Percentiles rank a stretch among this genome's conserved stretches.
These are phyloP conservation scores for Gavia stellata DNA, from an alignment of 2,113 vertebrate species.

Conservation along the genomic window DNA sequence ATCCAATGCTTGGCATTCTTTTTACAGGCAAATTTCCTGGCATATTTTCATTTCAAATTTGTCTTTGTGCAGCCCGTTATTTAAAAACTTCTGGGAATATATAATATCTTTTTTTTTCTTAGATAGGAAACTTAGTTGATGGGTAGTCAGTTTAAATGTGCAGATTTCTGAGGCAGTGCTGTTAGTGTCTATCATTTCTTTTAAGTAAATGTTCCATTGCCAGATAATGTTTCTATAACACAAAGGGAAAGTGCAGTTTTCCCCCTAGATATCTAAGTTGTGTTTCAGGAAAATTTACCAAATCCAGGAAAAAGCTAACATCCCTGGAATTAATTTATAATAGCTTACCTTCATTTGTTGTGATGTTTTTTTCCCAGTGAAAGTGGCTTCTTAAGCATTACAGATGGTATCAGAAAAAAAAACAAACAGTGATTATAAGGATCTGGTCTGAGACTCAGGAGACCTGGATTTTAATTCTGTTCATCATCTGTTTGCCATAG, in stretches of 20 bases:
- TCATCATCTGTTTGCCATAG: neutral
- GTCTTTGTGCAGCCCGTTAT: neutral
- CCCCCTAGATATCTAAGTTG: neutral
- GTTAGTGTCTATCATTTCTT: neutral
- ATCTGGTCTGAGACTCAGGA: neutral
- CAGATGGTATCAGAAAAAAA: neutral
- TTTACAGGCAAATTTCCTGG: neutral
- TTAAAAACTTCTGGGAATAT: neutral
- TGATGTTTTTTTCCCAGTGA: neutral
- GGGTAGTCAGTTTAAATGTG: neutral
- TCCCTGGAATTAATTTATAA: neutral
- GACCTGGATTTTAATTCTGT: neutral
- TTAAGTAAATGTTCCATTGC: neutral
- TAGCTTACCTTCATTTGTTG: neutral
- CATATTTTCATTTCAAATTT: neutral
- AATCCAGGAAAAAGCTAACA: neutral
- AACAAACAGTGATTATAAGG: neutral
- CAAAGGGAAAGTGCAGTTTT: neutral
- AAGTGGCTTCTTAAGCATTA: neutral
- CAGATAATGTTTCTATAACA: neutral
- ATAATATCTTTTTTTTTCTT: neutral
- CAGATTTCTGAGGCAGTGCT: neutral
- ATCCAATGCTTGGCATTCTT: neutral
- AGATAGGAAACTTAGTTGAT: neutral
- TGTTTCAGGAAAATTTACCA: neutral